These are phyloP conservation scores for Erethizon dorsatum DNA, from an alignment of 2,797 vertebrate genomes.

Conservation along the genomic window DNA sequence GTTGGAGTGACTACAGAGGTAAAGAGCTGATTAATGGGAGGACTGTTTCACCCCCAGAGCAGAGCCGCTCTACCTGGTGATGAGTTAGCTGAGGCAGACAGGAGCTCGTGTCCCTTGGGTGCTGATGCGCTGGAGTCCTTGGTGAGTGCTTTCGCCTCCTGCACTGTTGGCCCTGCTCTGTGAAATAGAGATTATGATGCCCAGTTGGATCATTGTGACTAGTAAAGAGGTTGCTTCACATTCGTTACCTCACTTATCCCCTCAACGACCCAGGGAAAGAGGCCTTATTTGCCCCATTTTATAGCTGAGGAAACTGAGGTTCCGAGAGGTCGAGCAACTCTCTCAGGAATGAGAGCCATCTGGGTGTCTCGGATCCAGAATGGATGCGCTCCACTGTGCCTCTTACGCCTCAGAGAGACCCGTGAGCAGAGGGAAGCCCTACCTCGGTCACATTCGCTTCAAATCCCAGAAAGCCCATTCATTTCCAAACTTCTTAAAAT, in stretches of 20 bases:
- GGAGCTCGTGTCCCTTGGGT: neutral
- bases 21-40: neutral
- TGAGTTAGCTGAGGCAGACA: neutral
- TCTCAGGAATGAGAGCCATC: neutral
- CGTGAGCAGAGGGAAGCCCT: neutral
- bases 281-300: slow-evolving; percentile 13
- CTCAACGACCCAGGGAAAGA: neutral
- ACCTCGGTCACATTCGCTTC: slow-evolving; percentile 5
- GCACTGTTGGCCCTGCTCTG: neutral
- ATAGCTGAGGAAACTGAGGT: slow-evolving; percentile 61
- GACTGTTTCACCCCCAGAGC: neutral
- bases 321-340: neutral
- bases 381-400: neutral
- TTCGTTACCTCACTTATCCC: slow-evolving; percentile 13
- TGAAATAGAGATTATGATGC: slow-evolving; percentile 13
- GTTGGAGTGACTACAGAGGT: neutral
- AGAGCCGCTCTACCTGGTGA: neutral
- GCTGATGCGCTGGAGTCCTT: neutral
- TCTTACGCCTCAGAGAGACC: neutral
- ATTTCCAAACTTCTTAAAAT: slow-evolving; percentile 33
- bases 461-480: neutral
- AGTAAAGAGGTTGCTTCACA: slow-evolving; percentile 44
- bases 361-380: neutral
- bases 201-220: slow-evolving; percentile 39
- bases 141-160: slow-evolving; percentile 1